phyloP scores from a whole-genome alignment of 2,888 invertebrate genomes.

The Cerceris ruficornis region DNA sequence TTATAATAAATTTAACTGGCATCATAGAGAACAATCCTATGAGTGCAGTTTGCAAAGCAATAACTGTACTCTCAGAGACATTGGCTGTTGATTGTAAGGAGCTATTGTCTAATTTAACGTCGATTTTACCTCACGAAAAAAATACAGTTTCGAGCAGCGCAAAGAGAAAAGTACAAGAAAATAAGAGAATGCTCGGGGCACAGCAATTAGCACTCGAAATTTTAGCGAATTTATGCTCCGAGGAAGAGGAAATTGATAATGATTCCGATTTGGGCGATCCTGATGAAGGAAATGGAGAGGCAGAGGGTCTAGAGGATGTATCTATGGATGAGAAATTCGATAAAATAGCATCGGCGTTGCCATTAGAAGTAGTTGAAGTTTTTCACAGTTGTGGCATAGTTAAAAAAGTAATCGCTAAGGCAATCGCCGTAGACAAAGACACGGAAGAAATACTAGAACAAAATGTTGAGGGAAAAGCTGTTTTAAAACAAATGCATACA shows the following conservation, averaged over 20 bases:
- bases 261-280: slow-evolving; percentile 81
- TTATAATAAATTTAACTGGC: slow-evolving; percentile 82
- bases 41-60: slow-evolving; percentile 81
- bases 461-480: slow-evolving; percentile 82
- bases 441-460: slow-evolving; percentile 83
- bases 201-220: slow-evolving; percentile 88
- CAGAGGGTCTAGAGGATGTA: slow-evolving; percentile 75
- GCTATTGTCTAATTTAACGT: slow-evolving; percentile 83
- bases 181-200: slow-evolving; percentile 85
- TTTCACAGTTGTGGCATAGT: slow-evolving; percentile 85
- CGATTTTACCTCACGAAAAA: slow-evolving; percentile 82
- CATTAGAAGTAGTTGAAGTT: slow-evolving; percentile 85
- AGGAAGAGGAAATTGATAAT: slow-evolving; percentile 82
- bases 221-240: slow-evolving; percentile 87
- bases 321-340: slow-evolving; percentile 71
- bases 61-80: slow-evolving; percentile 83
- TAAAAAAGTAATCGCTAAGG: slow-evolving; percentile 84
- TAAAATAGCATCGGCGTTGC: slow-evolving; percentile 82
- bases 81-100: slow-evolving; percentile 84
- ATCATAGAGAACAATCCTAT: slow-evolving; percentile 54
- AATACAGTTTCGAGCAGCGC: slow-evolving; percentile 81
- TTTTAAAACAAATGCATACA: slow-evolving; percentile 83
- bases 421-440: slow-evolving; percentile 83
- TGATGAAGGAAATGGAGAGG: slow-evolving; percentile 80
- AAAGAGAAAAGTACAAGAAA: slow-evolving; percentile 82